Evolutionary conservation across 2,113 vertebrate species (phyloP).

Genomic region (Mixornis gularis): DNA sequence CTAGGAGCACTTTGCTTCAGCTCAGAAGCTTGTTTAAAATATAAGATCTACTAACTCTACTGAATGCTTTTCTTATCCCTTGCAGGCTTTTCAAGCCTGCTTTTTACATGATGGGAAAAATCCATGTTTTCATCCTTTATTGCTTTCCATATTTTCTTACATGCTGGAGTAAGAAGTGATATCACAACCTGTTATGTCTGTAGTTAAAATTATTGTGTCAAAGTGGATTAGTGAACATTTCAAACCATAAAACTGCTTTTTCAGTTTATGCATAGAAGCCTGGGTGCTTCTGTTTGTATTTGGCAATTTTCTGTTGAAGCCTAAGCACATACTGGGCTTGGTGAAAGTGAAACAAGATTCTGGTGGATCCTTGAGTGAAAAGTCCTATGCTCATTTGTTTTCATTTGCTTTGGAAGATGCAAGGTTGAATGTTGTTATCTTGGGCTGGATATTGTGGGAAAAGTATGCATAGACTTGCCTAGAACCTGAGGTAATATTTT

Average conservation of each 20-base stretch:
- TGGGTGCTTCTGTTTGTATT: not conserved
- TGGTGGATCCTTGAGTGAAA: not conserved
- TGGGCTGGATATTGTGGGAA: not conserved
- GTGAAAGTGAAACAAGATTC: not conserved
- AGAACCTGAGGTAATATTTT: not conserved
- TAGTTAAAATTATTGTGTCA: not conserved
- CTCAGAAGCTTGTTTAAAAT: not conserved
- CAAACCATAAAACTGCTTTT: not conserved
- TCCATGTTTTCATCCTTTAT: not conserved
- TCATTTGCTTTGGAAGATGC: not conserved
- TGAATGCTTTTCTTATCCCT: not conserved
- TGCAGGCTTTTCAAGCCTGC: not conserved
- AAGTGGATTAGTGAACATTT: not conserved
- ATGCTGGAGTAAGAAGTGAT: not conserved
- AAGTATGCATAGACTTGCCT: not conserved
- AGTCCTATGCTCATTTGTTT: not conserved
- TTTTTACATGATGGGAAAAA: not conserved
- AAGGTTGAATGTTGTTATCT: not conserved
- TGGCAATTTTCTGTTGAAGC: not conserved
- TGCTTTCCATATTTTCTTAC: not conserved
- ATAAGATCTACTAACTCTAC: not conserved
- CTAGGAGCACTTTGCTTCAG: not conserved
- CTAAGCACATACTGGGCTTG: not conserved
- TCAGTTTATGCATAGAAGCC: not conserved
- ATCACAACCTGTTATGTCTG: not conserved